Evolutionary conservation across 2,113 vertebrate genomes (phyloP).

Genomic region (Salminus brasiliensis): DNA sequence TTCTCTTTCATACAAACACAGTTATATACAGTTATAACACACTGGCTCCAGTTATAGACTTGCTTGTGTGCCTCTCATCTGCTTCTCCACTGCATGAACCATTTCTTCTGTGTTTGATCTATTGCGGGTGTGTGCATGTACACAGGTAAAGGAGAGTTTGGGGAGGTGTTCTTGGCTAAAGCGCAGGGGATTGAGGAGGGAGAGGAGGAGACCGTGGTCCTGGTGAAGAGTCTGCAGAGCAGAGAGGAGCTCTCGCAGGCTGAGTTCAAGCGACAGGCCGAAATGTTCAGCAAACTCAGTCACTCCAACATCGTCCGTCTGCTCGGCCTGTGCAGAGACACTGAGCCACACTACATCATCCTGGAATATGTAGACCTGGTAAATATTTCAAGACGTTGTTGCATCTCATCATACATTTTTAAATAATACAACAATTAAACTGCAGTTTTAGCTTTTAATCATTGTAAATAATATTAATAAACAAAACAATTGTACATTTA

Average conservation of each 20-base stretch:
- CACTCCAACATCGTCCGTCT: slow-evolving; percentile 87
- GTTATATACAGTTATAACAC: not conserved
- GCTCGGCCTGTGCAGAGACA: slow-evolving; percentile 89
- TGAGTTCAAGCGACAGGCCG: slow-evolving; percentile 89
- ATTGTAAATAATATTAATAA: too few relatives aligned
- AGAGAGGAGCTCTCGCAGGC: slow-evolving; percentile 89
- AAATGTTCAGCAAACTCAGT: slow-evolving; percentile 95
- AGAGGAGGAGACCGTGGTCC: slow-evolving; percentile 84
- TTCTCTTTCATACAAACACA: not conserved
- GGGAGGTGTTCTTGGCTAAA: slow-evolving; percentile 95
- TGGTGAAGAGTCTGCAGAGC: slow-evolving; percentile 92
- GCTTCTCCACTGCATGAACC: not conserved
- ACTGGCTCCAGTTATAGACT: not conserved
- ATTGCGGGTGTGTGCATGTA: not conserved
- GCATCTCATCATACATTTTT: not conserved
- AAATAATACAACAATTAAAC: not conserved
- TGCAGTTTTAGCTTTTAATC: too few relatives aligned
- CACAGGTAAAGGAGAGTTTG: slow-evolving; percentile 92
- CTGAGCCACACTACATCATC: slow-evolving; percentile 91
- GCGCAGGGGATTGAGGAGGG: slow-evolving; percentile 84
- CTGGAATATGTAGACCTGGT: slow-evolving; percentile 98
- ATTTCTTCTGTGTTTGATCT: not conserved
- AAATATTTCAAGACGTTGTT: slow-evolving; percentile 37
- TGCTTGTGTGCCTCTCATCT: not conserved
- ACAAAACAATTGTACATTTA: not conserved